Evolutionary conservation across 2,797 vertebrate genomes (phyloP), one percentile per base, ranked within the genome.

Genomic region (Sebastes oblongus): DNA sequence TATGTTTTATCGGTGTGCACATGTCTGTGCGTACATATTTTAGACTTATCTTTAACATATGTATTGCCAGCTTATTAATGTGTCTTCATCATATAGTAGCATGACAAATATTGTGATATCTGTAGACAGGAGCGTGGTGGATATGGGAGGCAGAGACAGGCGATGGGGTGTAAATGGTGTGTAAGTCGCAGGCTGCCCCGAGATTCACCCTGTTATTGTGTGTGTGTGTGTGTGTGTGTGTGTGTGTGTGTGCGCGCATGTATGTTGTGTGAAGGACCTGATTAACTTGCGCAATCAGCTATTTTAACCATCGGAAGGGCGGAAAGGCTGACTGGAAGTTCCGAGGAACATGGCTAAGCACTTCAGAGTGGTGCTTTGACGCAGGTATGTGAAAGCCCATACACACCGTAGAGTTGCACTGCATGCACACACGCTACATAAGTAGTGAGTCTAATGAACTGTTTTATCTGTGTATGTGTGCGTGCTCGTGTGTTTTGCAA

Each of bases 241-340:
- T 64, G 70, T 36, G 55, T 66, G 69, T 27, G 34, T 56, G 22
- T 55, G 30, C 22, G 62, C 46, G 56, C 46, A 20, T 50, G 72
- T 46, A 34, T 74, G 66, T 50, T 67, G 59, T 46, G 52, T 58
- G 34, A 81, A 74, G 62, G 46, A 68, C 69, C 78, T 87, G 75
- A 90, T 88, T 88, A 91, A 85, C 66, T 36, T 29, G 66, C 32
- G 25, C 79, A 77, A 84, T 86, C 88, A 88, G 84, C 78, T 75
- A 72, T 82, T 87, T 86, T 75, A 84, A 64, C 70, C 77, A 81
- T 80, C 36, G 18, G 80, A 86, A 82, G 77, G 77, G 78, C 79
- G 74, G 65, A 86, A 92, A 78, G 75, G 78, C 82, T 91, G 87
- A 83, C 74, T 77, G 12, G 2, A 79, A 86, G 75, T 86, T 88